Conservation (phyloP, 2,888 invertebrate genomes). For the Epirrhoe tristata region DNA sequence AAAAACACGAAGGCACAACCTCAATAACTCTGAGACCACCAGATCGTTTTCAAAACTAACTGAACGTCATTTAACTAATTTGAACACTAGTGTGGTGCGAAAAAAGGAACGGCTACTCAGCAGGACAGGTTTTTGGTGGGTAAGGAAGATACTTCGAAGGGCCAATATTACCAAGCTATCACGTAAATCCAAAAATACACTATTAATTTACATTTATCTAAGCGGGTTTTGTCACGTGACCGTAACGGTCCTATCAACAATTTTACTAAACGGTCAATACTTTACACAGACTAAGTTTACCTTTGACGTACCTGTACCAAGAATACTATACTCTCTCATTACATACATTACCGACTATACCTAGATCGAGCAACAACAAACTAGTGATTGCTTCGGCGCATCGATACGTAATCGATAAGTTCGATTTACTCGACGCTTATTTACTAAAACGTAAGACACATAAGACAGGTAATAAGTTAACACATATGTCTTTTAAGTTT, state of each 20-base stretch:
- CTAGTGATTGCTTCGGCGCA: not conserved
- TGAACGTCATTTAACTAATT: conserved; percentile 20
- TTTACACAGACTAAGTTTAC: not conserved
- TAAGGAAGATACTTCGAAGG: not conserved
- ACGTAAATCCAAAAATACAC: not conserved
- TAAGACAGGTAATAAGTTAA: not conserved
- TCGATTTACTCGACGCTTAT: not conserved
- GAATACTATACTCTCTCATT: not conserved
- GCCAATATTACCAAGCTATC: not conserved
- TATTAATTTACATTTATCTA: not conserved
- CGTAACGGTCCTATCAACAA: not conserved
- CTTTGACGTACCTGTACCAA: not conserved
- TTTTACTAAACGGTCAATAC: not conserved
- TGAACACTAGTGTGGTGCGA: conserved; percentile 10
- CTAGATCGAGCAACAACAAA: not conserved
- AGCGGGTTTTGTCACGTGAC: conserved; percentile 2
- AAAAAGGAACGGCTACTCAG: not conserved
- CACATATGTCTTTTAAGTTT: not conserved
- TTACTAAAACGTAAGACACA: conserved; percentile 1
- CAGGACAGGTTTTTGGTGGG: not conserved
- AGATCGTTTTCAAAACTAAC: not conserved
- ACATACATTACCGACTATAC: not conserved
- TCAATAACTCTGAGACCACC: conserved; percentile 3
- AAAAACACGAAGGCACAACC: conserved; percentile 4
- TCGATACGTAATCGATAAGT: conserved; percentile 8